Percentiles rank a stretch among this genome's conserved stretches.
Conservation (phyloP, 2,113 vertebrate genomes). For the Prietella phreatophila region DNA sequence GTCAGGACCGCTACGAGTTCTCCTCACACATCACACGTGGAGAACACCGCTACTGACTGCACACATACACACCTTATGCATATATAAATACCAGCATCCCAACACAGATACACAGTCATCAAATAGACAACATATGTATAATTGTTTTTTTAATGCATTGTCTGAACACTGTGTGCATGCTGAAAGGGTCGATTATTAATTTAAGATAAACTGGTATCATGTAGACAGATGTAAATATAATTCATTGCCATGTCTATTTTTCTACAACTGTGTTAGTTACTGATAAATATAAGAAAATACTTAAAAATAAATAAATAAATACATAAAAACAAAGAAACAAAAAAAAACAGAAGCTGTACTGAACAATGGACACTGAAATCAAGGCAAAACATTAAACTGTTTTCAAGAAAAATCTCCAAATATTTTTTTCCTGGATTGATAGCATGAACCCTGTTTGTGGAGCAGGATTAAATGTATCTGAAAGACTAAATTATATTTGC, state of each 20-base stretch:
- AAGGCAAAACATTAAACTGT: background rate
- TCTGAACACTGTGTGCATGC: slow-evolving; percentile 61
- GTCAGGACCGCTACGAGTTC: slow-evolving; percentile 98
- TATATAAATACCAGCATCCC: slow-evolving; percentile 33
- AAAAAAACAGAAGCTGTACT: background rate
- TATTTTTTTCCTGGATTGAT: background rate
- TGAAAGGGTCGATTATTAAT: slow-evolving; percentile 46
- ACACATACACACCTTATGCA: slow-evolving; percentile 13
- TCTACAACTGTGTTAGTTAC: slow-evolving; percentile 39
- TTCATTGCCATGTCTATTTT: slow-evolving; percentile 53
- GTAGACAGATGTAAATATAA: slow-evolving; percentile 49
- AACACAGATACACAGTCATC: slow-evolving; percentile 23
- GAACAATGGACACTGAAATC: slow-evolving; percentile 29
- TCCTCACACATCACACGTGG: slow-evolving; percentile 97
- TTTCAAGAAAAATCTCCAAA: slow-evolving; percentile 9
- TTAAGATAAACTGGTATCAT: slow-evolving; percentile 37
- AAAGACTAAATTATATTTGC: background rate
- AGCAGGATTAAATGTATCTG: background rate
- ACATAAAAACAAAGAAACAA: background rate
- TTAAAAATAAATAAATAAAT: too few species aligned
- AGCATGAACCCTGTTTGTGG: background rate
- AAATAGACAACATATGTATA: background rate
- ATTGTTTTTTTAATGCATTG: slow-evolving; percentile 57
- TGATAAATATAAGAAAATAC: background rate
- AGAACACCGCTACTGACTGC: slow-evolving; percentile 85